Evolutionary conservation across 2,888 invertebrate species (phyloP), one percentile per base, ranked within the genome.

Genomic region (Hirtodrosophila confusa): DNA sequence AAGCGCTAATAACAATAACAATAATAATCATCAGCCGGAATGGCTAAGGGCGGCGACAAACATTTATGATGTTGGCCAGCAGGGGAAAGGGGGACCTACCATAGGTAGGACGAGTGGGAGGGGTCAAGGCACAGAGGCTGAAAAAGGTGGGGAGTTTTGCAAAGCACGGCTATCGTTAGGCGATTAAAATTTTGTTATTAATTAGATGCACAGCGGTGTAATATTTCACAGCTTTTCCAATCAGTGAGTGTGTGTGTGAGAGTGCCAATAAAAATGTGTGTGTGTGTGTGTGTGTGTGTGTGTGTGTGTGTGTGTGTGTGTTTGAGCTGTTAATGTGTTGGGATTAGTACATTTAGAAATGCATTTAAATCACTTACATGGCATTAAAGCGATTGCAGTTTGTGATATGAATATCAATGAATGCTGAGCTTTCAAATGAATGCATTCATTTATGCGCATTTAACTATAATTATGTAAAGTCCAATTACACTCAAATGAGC

Each of bases 181-280:
- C 78, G 86, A 87, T 83, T 83, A 85, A 78, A 85, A 84, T 82
- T 71, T 71, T 53, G 78, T 78, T 82, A 84, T 84, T 84, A 84
- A 84, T 84, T 84, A 82, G 69, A 85, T 74, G 70, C 55, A 54
- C 39, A 12, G 45, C 31, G 33, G 65, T 43, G 43, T 35, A 54
- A 75, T 75, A 69, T 75, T 69, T 73, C 75, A 69, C 57, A 43
- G 71, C 54, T 47, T 9, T 54, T 27, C 7, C 9, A 11, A 4
- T 23, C 12, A 44, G 10, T n/a, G 10, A 10, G 36, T 4, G 29
- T 33, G 17, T 23, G 17, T 40, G 33, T n/a, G 39, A 40, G n/a
- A 27, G 29, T 12, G 7, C 44, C 23, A 29, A n/a, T 7, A 27
- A 6, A 27, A 27, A 27, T 4, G 27, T 27, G 17, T 23, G 11